Conservation (phyloP, 2,888 invertebrate genomes). For the Drosophila subquinaria region DNA sequence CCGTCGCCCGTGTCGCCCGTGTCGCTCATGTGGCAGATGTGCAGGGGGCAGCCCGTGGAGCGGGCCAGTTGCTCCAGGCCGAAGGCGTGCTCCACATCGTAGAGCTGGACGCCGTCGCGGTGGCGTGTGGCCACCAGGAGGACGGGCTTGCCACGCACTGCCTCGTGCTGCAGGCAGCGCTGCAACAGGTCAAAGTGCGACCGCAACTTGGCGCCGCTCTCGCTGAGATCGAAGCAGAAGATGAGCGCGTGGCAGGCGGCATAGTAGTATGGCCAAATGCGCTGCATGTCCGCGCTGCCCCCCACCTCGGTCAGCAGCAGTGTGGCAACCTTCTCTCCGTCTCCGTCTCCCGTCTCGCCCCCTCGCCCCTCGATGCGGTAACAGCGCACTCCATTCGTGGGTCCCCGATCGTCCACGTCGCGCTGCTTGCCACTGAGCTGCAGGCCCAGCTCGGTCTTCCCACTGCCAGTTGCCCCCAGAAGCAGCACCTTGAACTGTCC, state of each 20-base stretch:
- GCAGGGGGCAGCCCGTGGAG: conserved; percentile 61
- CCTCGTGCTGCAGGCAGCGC: conserved; percentile 66
- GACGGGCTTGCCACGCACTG: conserved; percentile 80
- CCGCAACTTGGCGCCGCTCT: conserved; percentile 54
- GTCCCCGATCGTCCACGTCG: conserved; percentile 54
- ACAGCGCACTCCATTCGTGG: conserved; percentile 83
- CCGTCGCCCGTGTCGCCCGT: not conserved
- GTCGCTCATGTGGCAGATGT: conserved; percentile 61
- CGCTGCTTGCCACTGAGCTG: conserved; percentile 67
- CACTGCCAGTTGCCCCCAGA: conserved; percentile 78
- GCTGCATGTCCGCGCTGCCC: conserved; percentile 82
- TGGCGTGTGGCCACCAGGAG: conserved; percentile 79
- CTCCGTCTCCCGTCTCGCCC: not conserved
- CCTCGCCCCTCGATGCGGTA: conserved; percentile 43
- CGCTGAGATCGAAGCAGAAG: conserved; percentile 81
- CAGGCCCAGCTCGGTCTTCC: conserved; percentile 83
- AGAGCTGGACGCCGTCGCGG: conserved; percentile 76
- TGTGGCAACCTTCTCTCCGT: not conserved
- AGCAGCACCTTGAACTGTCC: conserved; percentile 75
- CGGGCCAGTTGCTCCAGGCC: conserved; percentile 74
- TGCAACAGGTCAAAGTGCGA: conserved; percentile 69
- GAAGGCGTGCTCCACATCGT: conserved; percentile 83
- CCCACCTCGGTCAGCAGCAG: conserved; percentile 83
- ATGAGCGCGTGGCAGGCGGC: conserved; percentile 68
- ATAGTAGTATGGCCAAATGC: conserved; percentile 84